These are phyloP conservation scores for Lacanobia oleracea DNA, from an alignment of 2,888 invertebrate species.

Conservation along the genomic window DNA sequence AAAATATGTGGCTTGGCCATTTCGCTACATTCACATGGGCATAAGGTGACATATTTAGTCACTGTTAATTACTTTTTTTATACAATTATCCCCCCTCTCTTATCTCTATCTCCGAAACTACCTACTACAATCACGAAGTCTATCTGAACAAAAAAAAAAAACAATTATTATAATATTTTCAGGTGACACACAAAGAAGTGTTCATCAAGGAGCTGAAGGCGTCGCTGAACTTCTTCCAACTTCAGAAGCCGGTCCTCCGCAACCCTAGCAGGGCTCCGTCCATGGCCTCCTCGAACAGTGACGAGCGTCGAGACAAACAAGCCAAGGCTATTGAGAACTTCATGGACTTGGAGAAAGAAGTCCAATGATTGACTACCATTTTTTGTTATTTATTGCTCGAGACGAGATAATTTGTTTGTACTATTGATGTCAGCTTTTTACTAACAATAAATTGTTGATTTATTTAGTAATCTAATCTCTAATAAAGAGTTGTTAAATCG, in stretches of 20 bases:
- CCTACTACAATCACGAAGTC: too few species aligned
- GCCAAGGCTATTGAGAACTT: slow-evolving; percentile 77
- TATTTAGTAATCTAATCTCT: neutral
- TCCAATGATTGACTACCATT: slow-evolving; percentile 54
- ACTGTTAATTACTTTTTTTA: too few species aligned
- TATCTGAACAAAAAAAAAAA: neutral
- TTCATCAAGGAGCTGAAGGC: slow-evolving; percentile 88
- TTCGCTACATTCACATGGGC: too few species aligned
- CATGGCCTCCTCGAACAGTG: slow-evolving; percentile 68
- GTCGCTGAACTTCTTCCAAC: slow-evolving; percentile 84
- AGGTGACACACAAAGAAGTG: slow-evolving; percentile 90
- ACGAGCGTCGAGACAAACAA: slow-evolving; percentile 68
- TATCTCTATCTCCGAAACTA: too few species aligned
- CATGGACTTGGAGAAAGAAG: slow-evolving; percentile 82
- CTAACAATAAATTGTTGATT: slow-evolving; percentile 17
- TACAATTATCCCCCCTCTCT: too few species aligned
- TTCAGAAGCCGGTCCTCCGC: slow-evolving; percentile 84
- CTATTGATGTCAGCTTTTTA: slow-evolving; percentile 22
- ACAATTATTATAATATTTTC: slow-evolving; percentile 56
- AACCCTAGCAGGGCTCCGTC: slow-evolving; percentile 86
- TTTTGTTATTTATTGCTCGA: neutral
- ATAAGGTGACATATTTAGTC: too few species aligned
- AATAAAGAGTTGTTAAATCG: neutral
- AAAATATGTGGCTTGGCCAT: too few species aligned
- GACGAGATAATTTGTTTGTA: neutral